These are phyloP conservation scores for Drosophila percnosoma DNA, from an alignment of 2,888 invertebrate genomes.

Conservation along the genomic window DNA sequence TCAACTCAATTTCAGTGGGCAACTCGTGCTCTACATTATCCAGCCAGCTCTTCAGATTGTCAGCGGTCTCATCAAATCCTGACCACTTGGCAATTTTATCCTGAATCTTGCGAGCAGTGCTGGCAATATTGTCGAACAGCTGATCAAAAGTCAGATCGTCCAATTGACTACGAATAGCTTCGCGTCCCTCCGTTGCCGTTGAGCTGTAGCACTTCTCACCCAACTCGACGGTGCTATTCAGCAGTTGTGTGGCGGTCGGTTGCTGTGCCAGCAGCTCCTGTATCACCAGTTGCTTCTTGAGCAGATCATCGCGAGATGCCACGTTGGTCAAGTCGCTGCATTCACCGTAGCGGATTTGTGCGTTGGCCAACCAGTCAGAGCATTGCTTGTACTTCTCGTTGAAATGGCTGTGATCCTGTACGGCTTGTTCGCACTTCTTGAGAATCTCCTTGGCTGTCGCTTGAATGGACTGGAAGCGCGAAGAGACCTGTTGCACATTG, in stretches of 20 bases:
- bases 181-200: slow-evolving; percentile 94
- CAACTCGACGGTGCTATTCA: slow-evolving; percentile 93
- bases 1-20: slow-evolving; percentile 91
- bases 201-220: slow-evolving; percentile 95
- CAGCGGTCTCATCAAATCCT: slow-evolving; percentile 94
- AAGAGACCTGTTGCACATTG: slow-evolving; percentile 94
- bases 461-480: slow-evolving; percentile 95
- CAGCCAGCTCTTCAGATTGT: slow-evolving; percentile 92
- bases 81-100: slow-evolving; percentile 94
- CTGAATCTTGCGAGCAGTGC: slow-evolving; percentile 92
- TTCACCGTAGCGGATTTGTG: slow-evolving; percentile 90
- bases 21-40: slow-evolving; percentile 90
- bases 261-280: slow-evolving; percentile 91
- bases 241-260: slow-evolving; percentile 89
- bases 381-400: slow-evolving; percentile 94
- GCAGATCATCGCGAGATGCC: slow-evolving; percentile 89
- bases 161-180: slow-evolving; percentile 92
- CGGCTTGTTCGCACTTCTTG: slow-evolving; percentile 96
- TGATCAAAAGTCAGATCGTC: slow-evolving; percentile 93
- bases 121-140: slow-evolving; percentile 92
- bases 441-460: slow-evolving; percentile 95
- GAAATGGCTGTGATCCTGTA: slow-evolving; percentile 91
- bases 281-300: slow-evolving; percentile 89
- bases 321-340: slow-evolving; percentile 88
- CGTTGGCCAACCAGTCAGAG: slow-evolving; percentile 91